Evolutionary conservation across 1,140 invertebrate species (phyloP).

Genomic region (Brachionus plicatilis): DNA sequence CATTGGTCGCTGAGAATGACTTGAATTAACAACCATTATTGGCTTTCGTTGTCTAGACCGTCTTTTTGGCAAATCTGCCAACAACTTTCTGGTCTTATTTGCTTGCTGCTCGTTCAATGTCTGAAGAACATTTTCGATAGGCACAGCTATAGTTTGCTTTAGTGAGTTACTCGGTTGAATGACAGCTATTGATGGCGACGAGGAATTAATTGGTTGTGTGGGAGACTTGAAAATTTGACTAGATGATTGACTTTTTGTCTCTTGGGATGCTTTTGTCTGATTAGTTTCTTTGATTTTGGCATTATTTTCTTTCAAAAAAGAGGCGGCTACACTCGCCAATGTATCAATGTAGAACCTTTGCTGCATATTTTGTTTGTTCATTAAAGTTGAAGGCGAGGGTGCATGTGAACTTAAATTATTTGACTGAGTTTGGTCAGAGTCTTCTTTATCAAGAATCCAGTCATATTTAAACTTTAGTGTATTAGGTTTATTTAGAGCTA

Average conservation of each 20-base stretch:
- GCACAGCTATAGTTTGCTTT: neutral
- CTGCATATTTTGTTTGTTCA: constrained; percentile 4
- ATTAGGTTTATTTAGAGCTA: neutral
- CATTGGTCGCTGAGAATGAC: constrained; percentile 15
- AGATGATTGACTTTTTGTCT: neutral
- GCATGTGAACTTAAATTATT: neutral
- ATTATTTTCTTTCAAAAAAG: constrained; percentile 2
- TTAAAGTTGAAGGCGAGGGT: neutral
- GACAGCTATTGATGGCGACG: neutral
- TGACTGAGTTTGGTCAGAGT: neutral
- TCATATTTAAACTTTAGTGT: constrained; percentile 12
- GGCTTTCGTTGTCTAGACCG: constrained; percentile 38
- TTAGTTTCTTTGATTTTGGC: neutral
- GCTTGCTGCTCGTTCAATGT: constrained; percentile 25
- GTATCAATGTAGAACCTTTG: constrained; percentile 38
- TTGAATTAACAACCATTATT: constrained; percentile 36
- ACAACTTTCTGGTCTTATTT: constrained; percentile 30
- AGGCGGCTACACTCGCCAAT: neutral
- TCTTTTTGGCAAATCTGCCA: constrained; percentile 24
- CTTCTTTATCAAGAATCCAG: neutral
- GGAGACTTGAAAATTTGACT: constrained; percentile 18
- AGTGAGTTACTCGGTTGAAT: neutral
- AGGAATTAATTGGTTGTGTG: neutral
- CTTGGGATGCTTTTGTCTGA: neutral
- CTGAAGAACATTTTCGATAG: constrained; percentile 12